phyloP scores from a whole-genome alignment of 2,113 vertebrate genomes.

The Aptenodytes forsteri region DNA sequence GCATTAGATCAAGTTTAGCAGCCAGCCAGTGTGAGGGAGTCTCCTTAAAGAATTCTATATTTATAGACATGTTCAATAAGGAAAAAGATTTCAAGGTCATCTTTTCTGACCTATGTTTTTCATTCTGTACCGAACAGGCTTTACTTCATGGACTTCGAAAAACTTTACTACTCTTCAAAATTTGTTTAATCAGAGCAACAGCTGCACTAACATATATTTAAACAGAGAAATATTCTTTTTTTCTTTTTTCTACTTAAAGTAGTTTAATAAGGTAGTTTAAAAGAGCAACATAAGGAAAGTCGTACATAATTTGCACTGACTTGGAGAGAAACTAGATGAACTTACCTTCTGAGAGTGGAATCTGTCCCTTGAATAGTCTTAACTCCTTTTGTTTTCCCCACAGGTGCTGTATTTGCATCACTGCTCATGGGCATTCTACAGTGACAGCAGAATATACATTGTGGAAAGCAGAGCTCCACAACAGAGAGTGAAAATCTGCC shows the following conservation, averaged over 20 bases:
- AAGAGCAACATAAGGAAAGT: background rate
- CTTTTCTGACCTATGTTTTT: background rate
- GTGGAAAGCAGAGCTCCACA: background rate
- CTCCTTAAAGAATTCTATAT: background rate
- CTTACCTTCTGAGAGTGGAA: background rate
- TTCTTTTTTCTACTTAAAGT: background rate
- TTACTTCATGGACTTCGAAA: background rate
- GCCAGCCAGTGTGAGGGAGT: background rate
- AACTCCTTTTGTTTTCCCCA: background rate
- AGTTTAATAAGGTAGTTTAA: background rate
- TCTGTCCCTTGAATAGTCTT: background rate
- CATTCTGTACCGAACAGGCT: background rate
- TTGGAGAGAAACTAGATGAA: background rate
- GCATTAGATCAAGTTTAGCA: background rate
- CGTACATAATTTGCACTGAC: background rate
- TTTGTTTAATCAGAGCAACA: background rate
- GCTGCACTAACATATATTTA: background rate
- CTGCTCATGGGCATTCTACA: background rate
- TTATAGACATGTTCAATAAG: background rate
- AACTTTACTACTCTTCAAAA: background rate
- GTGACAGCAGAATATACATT: rapidly evolving
- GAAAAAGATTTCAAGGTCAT: background rate
- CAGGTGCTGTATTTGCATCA: background rate
- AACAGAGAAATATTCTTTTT: background rate
- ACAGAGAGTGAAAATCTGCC: background rate